Evolutionary conservation across 2,888 invertebrate species (phyloP), one percentile per base, ranked within the genome.

Genomic region (Caenorhabditis afra): DNA sequence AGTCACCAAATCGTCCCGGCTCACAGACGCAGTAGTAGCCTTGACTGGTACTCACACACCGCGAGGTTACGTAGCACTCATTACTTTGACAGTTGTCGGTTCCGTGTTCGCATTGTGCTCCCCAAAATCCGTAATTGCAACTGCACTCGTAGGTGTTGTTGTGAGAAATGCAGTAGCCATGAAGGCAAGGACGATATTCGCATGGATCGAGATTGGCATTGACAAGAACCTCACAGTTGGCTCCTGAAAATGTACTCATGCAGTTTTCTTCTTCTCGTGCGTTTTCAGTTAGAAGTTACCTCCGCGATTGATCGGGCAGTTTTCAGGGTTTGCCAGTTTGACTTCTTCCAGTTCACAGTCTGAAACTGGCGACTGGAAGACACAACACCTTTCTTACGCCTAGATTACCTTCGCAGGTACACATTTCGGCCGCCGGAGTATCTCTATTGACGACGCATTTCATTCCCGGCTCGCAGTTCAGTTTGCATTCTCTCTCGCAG

Each of bases 41-140:
- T 86, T 95, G 95, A 90, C 98, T 97, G 50, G 97, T 97, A 0
- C 96, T n/a, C n/a, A n/a, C n/a, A n/a, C n/a, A n/a, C n/a, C n/a
- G n/a, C n/a, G n/a, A n/a, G n/a, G n/a, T n/a, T n/a, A n/a, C n/a
- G n/a, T n/a, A 95, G 91, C 99, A 99, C 0, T 95, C 96, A 35
- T 94, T 93, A 59, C 94, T 94, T 1, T 93, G 93, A 89, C 97
- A 98, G 87, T 97, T 96, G 90, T 98, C 95, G 8, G 96, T 22
- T 37, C 61, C 57, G 0, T 59, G 4, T n/a, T 41, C 47, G 16
- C 71, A 73, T 14, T 62, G 39, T 12, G 47, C 29, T 49, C 98
- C 98, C 0, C 95, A 94, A 96, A 97, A 99, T 45, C 98, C 98
- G 91, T 96, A 96, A 62, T 97, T 96, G 91, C 98, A 98, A 87